Evolutionary conservation across 2,113 vertebrate genomes (phyloP), one percentile per base, ranked within the genome.

Genomic region (Ctenodactylus gundi): DNA sequence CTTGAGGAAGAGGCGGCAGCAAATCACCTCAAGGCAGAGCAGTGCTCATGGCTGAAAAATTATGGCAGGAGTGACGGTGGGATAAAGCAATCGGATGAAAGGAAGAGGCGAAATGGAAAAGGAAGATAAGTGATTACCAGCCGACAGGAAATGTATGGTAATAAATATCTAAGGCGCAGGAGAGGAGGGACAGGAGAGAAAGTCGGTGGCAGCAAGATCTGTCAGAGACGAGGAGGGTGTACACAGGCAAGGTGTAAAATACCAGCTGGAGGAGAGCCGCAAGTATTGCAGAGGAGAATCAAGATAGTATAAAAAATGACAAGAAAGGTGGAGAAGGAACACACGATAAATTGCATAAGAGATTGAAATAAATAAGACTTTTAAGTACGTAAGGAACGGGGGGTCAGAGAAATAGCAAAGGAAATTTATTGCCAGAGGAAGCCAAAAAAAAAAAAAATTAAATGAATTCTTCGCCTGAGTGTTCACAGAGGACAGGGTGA

Each of bases 291-390:
- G 57, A 88, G 70, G 23, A 83, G 94, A 95, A 76, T 70, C 70
- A 83, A 91, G 64, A 80, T 34, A 88, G 4, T 11, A 1, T 55
- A 13, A 12, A 25, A 60, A 93, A 81, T 75, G 53, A 80, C 14
- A 84, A 84, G n/a, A 85, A 91, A 81, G 67, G 8, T 85, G 9
- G 51, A 68, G 41, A 94, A 93, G 64, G 70, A 96, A 84, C 0
- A 4, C 20, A 91, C 87, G 76, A 91, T 89, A 93, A 94, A 95
- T 91, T 88, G 46, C 21, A 64, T 23, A 65, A 36, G 49, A 94
- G 18, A n/a, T 13, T 91, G 68, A 96, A 96, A 95, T 94, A 92
- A 94, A 49, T 67, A 84, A 94, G 89, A 77, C 41, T 88, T 93
- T 94, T 70, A 95, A 94, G 72, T 86, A 85, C 13, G 6, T 76